These are phyloP conservation scores for Euproctis similis DNA, from an alignment of 2,888 invertebrate genomes.

Conservation along the genomic window DNA sequence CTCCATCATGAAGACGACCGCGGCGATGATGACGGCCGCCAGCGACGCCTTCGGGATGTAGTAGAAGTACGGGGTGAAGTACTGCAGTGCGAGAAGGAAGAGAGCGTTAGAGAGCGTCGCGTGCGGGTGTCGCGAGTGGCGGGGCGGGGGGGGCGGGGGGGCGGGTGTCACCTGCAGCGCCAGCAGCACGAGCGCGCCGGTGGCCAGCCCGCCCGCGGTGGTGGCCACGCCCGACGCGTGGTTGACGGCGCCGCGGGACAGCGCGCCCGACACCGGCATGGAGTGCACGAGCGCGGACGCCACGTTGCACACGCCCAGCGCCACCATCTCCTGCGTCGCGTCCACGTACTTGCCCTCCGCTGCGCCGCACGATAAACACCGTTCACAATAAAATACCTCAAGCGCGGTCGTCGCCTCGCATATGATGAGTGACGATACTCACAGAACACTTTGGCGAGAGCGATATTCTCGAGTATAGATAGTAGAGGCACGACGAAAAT, in stretches of 20 bases:
- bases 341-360: slow-evolving; percentile 87
- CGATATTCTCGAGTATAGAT: slow-evolving; percentile 93
- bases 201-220: slow-evolving; percentile 90
- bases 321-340: slow-evolving; percentile 93
- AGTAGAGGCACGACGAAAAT: slow-evolving; percentile 91
- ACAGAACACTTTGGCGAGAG: slow-evolving; percentile 94
- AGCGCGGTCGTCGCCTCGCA: too few species aligned
- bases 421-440: slow-evolving; percentile 30
- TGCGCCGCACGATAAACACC: too few species aligned
- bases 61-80: slow-evolving; percentile 88
- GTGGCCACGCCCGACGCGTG: slow-evolving; percentile 94
- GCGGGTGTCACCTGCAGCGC: slow-evolving; percentile 53
- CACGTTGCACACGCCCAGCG: slow-evolving; percentile 90
- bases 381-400: too few species aligned
- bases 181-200: slow-evolving; percentile 76
- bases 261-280: slow-evolving; percentile 93
- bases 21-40: slow-evolving; percentile 90
- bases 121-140: not conserved
- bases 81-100: too few species aligned
- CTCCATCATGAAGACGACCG: slow-evolving; percentile 90
- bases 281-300: slow-evolving; percentile 91
- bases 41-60: slow-evolving; percentile 87
- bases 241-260: slow-evolving; percentile 94
- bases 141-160: not conserved
- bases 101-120: too few species aligned